Base-by-base conservation (phyloP, 2,113 vertebrate species). In the Dolichotis patagonum region DNA sequence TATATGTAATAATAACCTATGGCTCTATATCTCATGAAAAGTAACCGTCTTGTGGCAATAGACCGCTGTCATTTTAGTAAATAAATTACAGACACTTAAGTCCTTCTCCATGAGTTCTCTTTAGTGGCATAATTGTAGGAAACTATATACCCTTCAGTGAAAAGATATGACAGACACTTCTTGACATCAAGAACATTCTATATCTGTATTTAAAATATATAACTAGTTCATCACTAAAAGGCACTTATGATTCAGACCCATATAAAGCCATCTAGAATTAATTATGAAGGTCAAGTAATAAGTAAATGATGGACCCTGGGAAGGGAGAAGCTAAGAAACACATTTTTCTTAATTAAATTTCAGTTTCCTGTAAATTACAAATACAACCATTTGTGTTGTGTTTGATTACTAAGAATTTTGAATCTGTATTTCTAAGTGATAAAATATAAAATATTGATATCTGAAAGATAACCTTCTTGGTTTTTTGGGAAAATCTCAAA, bases 201-300 rank as follows among this genome's bases (percentile, higher is more conserved):
- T 58, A 67, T 75, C 16, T 95, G 1, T 78, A 65, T 84, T 95
- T 91, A 95, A 92, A 96, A 84, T 88, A 52, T 49, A 85, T 85
- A 77, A 54, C 20, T 20, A 95, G 3, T 91, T 88, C 35, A 94
- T 96, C 54, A 94, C 85, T 12, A 85, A n/a, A 93, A 88, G 41
- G 43, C 69, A 78, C 38, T 80, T 58, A 22, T 67, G 65, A 95
- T 58, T 88, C n/a, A 28, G 80, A 22, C 20, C 38, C 69, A 81
- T 30, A 60, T 22, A 75, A 71, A 89, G 7, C 38, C 32, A 91
- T 73, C 1, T 80, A 93, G 20, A 84, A 87, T 24, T 87, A 96
- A 94, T 75, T 88, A 56, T 78, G 38, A 73, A 4, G 16, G 7
- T 75, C 88, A 94, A 95, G 26, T 91, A 84, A 28, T 65, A 84